Conservation (phyloP, 2,888 invertebrate genomes). For the Epiperipatus broadwayi region DNA sequence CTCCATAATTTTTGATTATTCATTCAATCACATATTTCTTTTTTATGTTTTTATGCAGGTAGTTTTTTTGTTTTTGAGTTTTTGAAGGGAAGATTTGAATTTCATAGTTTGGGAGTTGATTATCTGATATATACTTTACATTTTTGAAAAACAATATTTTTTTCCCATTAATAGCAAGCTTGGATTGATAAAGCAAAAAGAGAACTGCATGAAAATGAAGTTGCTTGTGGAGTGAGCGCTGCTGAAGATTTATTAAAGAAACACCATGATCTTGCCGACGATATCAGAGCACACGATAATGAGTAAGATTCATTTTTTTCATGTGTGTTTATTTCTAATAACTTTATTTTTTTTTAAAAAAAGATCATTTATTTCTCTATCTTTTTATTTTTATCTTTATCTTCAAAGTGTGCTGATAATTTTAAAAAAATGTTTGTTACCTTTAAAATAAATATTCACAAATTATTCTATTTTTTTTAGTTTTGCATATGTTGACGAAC, state of each 20-base stretch:
- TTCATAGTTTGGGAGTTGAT: no score
- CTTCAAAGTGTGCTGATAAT: no score
- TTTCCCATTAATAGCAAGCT: no score
- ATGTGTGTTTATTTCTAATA: constrained; percentile 12
- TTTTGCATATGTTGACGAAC: constrained; percentile 56
- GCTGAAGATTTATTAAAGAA: constrained; percentile 73
- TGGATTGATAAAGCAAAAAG: constrained; percentile 65
- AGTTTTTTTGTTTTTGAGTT: no score
- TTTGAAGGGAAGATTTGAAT: no score
- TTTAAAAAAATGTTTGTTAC: no score
- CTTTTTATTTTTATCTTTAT: background rate
- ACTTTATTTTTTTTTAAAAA: constrained; percentile 16
- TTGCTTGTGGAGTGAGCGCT: constrained; percentile 70
- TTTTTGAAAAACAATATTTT: background rate
- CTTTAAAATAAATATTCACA: no score
- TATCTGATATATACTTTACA: background rate
- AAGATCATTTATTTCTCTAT: no score
- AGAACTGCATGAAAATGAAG: constrained; percentile 53
- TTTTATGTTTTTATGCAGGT: no score
- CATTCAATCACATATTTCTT: no score
- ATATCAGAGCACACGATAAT: constrained; percentile 69
- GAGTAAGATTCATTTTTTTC: constrained; percentile 39
- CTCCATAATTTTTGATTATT: no score
- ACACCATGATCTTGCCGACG: constrained; percentile 73
- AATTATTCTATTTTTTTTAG: no score